These are phyloP conservation scores for Zaprionus davidi DNA, from an alignment of 1,140 invertebrate species.

Conservation along the genomic window DNA sequence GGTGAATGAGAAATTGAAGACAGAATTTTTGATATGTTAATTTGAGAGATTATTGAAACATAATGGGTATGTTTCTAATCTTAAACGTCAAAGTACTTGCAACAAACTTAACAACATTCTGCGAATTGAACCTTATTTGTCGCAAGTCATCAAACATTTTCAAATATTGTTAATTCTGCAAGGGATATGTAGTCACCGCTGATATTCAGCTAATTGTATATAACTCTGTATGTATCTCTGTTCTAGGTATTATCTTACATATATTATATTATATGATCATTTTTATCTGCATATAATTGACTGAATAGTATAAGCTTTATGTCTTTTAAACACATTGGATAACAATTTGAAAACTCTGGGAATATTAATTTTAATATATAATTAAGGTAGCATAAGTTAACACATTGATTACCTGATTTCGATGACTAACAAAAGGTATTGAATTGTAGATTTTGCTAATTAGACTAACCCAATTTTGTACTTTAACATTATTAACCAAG, in stretches of 20 bases:
- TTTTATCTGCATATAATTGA: neutral
- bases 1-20: too few relatives aligned
- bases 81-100: too few relatives aligned
- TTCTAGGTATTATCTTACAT: neutral
- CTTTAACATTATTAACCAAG: constrained; percentile 41
- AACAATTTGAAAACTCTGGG: neutral
- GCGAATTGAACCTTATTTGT: too few relatives aligned
- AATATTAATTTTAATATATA: neutral
- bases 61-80: too few relatives aligned
- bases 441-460: constrained; percentile 31
- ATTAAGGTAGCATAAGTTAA: constrained; percentile 30
- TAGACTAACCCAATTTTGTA: constrained; percentile 59
- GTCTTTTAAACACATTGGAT: too few relatives aligned
- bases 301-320: neutral
- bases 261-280: neutral
- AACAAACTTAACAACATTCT: too few relatives aligned
- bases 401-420: constrained; percentile 19
- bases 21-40: too few relatives aligned
- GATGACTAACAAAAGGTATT: constrained; percentile 36
- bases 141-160: neutral
- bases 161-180: neutral
- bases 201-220: neutral
- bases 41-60: too few relatives aligned
- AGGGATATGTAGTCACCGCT: neutral
- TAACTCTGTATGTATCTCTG: neutral